Percentiles rank a stretch among this genome's conserved stretches.
Conservation (phyloP, 2,113 vertebrate genomes). For the Pelusios castaneus region DNA sequence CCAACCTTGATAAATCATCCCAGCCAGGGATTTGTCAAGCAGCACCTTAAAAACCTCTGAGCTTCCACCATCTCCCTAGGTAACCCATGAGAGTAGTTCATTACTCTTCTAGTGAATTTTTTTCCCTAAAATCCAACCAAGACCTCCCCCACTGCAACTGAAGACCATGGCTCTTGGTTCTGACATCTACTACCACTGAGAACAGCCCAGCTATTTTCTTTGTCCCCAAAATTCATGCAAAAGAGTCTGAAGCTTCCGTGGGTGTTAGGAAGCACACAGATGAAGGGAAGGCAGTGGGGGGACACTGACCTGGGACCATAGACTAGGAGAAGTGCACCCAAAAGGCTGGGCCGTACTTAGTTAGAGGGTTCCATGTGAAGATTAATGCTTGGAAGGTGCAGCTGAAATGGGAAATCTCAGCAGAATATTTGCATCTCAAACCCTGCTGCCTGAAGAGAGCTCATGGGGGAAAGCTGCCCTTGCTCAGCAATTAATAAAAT, state of each 20-base stretch:
- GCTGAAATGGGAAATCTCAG: not conserved
- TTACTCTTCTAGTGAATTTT: too few species aligned
- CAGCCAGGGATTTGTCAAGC: too few species aligned
- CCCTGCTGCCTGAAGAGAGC: not conserved
- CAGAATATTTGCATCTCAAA: not conserved
- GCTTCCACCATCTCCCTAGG: too few species aligned
- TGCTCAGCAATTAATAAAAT: not conserved
- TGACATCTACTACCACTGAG: too few species aligned
- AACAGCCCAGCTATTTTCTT: too few species aligned
- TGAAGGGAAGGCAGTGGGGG: not conserved
- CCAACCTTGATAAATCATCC: too few species aligned
- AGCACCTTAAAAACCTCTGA: too few species aligned
- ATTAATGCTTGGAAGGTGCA: not conserved
- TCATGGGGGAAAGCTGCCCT: rapidly evolving
- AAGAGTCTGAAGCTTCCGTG: not conserved
- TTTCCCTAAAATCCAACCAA: too few species aligned
- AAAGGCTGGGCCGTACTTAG: not conserved
- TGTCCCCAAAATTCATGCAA: too few species aligned
- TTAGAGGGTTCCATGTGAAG: not conserved
- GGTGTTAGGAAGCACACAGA: not conserved
- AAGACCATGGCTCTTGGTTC: too few species aligned
- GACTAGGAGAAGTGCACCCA: not conserved
- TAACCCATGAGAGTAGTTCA: too few species aligned
- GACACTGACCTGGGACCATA: not conserved
- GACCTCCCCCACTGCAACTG: too few species aligned